A percentile compares a stretch with the other conserved stretches of the same genome.
Conservation (phyloP, 2,113 vertebrate species). For the Erythrocercus mccallii region DNA sequence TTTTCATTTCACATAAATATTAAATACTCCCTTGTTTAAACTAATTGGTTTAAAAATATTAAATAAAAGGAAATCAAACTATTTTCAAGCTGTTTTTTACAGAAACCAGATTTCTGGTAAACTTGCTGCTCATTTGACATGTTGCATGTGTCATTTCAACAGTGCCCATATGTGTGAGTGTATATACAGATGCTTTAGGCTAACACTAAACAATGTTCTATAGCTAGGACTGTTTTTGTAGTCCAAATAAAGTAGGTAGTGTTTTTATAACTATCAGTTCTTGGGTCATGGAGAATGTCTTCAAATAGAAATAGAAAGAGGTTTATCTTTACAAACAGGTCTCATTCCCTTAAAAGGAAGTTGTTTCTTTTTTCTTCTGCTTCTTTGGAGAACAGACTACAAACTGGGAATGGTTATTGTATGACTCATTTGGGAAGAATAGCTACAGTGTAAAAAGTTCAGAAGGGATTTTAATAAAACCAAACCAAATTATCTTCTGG, state of each 20-base stretch:
- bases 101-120: conserved; percentile 3
- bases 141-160: neutral
- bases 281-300: conserved; percentile 63
- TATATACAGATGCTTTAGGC: conserved; percentile 33
- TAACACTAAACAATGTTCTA: conserved; percentile 49
- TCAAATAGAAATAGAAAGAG: conserved; percentile 65
- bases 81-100: neutral
- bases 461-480: conserved; percentile 60
- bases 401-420: conserved; percentile 80
- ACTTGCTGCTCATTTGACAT: neutral
- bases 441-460: conserved; percentile 51
- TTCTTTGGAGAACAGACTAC: conserved; percentile 84
- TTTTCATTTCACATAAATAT: conserved; percentile 4
- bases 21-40: neutral
- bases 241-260: conserved; percentile 48
- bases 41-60: neutral
- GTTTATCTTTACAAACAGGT: conserved; percentile 76
- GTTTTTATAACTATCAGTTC: conserved; percentile 53
- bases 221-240: conserved; percentile 1
- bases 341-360: conserved; percentile 90
- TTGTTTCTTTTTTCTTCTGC: conserved; percentile 78
- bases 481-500: conserved; percentile 20
- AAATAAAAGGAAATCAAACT: neutral
- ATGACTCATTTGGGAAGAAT: conserved; percentile 75
- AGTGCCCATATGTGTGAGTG: neutral